Evolutionary conservation across 2,113 vertebrate genomes (phyloP).

Genomic region (Ptilonorhynchus violaceus): DNA sequence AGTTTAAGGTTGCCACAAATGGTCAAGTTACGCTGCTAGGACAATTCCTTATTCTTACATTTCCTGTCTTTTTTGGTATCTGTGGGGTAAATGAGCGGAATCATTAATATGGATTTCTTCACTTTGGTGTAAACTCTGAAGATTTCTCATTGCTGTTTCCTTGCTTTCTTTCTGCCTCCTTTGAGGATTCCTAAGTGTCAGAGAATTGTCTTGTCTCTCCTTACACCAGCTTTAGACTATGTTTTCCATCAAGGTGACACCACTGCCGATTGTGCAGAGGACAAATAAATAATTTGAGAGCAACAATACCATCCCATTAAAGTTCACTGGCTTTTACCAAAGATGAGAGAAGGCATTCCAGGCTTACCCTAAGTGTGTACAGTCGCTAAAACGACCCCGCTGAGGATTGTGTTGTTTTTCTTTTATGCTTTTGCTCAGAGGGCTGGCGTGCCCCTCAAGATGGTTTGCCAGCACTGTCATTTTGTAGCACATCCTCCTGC

Average conservation of each 20-base stretch:
- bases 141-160: background rate
- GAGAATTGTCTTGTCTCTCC: background rate
- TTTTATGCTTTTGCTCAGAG: background rate
- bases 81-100: fast-evolving
- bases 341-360: background rate
- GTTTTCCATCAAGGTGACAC: background rate
- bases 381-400: background rate
- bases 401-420: background rate
- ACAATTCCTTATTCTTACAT: background rate
- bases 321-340: background rate
- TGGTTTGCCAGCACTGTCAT: background rate
- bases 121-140: background rate
- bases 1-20: background rate
- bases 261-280: background rate
- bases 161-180: background rate
- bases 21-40: background rate
- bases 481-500: background rate
- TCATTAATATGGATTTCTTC: background rate
- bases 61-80: background rate
- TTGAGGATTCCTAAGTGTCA: background rate
- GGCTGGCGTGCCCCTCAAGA: fast-evolving
- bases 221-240: background rate
- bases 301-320: background rate
- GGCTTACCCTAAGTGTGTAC: background rate
- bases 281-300: background rate